Conservation (phyloP, 2,113 vertebrate genomes). For the Todiramphus saurophagus region DNA sequence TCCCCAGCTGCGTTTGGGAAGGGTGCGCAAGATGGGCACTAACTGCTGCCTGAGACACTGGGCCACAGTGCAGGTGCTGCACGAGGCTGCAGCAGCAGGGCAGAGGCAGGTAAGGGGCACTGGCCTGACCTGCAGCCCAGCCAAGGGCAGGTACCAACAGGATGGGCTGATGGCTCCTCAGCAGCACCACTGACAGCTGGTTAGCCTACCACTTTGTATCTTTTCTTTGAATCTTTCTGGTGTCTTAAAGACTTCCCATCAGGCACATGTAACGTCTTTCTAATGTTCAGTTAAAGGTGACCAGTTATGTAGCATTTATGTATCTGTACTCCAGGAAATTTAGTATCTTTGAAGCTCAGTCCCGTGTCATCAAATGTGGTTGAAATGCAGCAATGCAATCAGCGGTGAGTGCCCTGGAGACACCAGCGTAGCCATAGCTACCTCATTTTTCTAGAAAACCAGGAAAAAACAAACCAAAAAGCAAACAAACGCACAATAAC, state of each 20-base stretch:
- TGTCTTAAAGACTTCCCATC: not conserved
- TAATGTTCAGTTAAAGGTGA: not conserved
- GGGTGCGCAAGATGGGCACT: not conserved
- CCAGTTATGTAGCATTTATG: not conserved
- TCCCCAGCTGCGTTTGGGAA: not conserved
- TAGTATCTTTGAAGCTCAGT: not conserved
- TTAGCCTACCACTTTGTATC: not conserved
- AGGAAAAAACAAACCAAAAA: not conserved
- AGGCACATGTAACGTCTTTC: not conserved
- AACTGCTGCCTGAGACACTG: fast-evolving
- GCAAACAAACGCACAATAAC: no score
- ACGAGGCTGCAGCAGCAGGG: fast-evolving
- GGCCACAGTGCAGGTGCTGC: not conserved
- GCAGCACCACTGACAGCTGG: not conserved
- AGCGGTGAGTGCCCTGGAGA: not conserved
- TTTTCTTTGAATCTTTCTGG: not conserved
- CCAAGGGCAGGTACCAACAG: not conserved
- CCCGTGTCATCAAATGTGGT: not conserved
- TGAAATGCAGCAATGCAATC: not conserved
- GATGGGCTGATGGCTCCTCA: fast-evolving
- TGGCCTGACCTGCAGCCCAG: not conserved
- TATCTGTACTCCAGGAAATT: not conserved
- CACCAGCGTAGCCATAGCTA: fast-evolving
- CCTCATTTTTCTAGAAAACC: not conserved
- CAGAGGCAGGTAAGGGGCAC: not conserved